phyloP scores from a whole-genome alignment of 2,113 vertebrate genomes.

The Barnardius zonarius region DNA sequence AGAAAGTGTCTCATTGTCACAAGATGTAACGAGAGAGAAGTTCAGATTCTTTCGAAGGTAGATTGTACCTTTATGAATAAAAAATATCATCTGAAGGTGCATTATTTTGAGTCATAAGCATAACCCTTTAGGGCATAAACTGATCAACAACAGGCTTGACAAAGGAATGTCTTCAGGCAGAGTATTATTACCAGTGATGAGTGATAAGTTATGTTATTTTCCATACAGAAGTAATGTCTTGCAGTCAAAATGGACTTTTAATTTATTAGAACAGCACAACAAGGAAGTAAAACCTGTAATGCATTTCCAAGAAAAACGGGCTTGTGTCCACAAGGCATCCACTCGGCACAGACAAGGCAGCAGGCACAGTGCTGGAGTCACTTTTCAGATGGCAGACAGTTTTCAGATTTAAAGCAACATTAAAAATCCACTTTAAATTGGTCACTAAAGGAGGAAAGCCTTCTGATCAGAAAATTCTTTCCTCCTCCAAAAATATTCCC shows the following conservation, averaged over 20 bases:
- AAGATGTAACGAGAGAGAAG: neutral
- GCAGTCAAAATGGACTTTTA: constrained; percentile 23
- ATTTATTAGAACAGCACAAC: constrained; percentile 8
- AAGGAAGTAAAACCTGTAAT: constrained; percentile 1
- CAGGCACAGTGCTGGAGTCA: neutral
- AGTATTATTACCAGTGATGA: constrained; percentile 52
- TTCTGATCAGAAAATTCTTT: neutral
- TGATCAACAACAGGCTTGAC: constrained; percentile 52
- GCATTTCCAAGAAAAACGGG: constrained; percentile 6
- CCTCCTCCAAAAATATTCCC: neutral
- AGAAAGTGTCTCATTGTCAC: neutral
- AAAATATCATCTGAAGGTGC: constrained; percentile 22
- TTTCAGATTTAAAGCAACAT: neutral
- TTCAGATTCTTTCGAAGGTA: constrained; percentile 15
- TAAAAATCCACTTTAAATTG: neutral
- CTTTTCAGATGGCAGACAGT: neutral
- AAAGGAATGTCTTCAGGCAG: constrained; percentile 50
- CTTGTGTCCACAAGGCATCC: neutral
- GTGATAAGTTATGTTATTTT: constrained; percentile 47
- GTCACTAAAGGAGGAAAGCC: neutral
- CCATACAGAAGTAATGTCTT: constrained; percentile 41
- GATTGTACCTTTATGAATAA: constrained; percentile 27
- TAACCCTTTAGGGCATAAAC: constrained; percentile 47
- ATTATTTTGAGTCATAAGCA: constrained; percentile 16
- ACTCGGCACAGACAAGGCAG: neutral